Conservation (phyloP, 1,140 invertebrate genomes). For the Tigriopus japonicus region DNA sequence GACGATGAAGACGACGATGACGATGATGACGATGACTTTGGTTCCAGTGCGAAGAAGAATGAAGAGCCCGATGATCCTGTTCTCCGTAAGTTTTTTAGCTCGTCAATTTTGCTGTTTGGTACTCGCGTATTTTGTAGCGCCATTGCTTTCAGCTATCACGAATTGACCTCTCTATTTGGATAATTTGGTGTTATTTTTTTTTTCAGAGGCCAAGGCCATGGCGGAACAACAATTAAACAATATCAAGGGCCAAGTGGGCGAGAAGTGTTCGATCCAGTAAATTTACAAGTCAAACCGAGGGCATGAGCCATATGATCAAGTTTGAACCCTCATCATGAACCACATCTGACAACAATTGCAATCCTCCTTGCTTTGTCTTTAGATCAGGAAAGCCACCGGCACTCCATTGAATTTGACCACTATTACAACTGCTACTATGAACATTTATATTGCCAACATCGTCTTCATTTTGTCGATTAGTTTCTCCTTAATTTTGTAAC, state of each 20-base stretch:
- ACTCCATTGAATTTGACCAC: no score
- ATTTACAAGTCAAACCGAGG: neutral
- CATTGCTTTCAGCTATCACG: neutral
- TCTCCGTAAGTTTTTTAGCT: constrained; percentile 7
- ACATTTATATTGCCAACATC: no score
- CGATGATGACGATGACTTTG: neutral
- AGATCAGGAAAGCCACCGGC: no score
- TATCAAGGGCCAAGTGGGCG: neutral
- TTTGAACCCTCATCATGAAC: no score
- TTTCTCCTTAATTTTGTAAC: no score
- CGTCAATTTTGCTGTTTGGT: no score
- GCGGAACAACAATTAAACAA: constrained; percentile 1
- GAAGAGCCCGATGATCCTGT: constrained; percentile 1
- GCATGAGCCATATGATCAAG: no score
- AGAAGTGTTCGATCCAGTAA: neutral
- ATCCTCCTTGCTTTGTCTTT: no score
- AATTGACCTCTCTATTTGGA: neutral
- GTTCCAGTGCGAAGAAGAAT: neutral
- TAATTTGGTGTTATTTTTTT: neutral
- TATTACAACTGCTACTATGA: no score
- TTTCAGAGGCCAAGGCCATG: constrained; percentile 8
- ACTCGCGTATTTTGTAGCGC: no score
- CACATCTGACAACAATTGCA: no score
- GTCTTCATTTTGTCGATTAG: no score
- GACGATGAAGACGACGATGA: constrained; percentile 5